Evolutionary conservation across 2,113 vertebrate genomes (phyloP).

Genomic region (Pangasianodon gigas): DNA sequence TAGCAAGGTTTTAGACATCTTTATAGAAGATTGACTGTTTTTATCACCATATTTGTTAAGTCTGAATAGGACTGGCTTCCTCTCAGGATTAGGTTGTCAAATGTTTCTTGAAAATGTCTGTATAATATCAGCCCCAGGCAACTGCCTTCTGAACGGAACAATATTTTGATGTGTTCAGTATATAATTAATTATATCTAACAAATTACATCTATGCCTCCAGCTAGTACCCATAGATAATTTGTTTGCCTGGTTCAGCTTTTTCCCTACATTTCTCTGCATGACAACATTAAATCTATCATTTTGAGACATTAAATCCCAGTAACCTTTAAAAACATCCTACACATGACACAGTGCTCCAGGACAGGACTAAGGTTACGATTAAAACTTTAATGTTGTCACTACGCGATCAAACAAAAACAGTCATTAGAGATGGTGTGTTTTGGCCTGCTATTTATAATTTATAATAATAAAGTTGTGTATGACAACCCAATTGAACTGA

Average conservation of each 20-base stretch:
- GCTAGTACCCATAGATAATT: background rate
- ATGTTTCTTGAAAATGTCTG: background rate
- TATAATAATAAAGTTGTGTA: background rate
- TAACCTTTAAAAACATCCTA: background rate
- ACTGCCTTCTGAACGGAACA: background rate
- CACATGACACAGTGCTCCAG: background rate
- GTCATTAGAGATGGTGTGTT: background rate
- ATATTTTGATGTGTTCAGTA: background rate
- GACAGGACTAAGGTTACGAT: background rate
- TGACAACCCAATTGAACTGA: background rate
- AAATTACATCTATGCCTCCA: background rate
- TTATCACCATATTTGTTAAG: background rate
- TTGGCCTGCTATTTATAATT: background rate
- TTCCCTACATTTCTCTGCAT: background rate
- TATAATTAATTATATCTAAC: background rate
- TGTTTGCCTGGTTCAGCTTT: background rate
- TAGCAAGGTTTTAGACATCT: background rate
- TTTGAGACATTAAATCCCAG: background rate
- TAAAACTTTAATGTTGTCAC: background rate
- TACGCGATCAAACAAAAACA: background rate
- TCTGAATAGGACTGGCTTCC: background rate
- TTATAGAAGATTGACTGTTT: background rate
- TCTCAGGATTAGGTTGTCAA: conserved; percentile 5
- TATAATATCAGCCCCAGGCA: conserved; percentile 3
- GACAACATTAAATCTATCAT: background rate